A percentile compares a stretch with the other conserved stretches of the same genome.
Evolutionary conservation across 2,797 vertebrate genomes (phyloP).

Genomic region (Cheirogaleus major): DNA sequence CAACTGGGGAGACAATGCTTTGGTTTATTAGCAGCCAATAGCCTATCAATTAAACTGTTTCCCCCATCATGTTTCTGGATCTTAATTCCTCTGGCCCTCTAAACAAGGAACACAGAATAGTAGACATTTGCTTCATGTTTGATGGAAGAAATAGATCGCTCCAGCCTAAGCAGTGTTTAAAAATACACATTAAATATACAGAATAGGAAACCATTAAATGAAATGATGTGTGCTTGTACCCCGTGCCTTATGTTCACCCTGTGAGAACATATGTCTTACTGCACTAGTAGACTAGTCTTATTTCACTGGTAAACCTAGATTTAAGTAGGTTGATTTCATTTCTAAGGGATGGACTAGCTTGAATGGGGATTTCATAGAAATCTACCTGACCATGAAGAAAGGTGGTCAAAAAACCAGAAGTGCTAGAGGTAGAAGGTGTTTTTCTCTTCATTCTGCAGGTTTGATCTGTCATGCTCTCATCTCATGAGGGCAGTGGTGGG

Average conservation of each 20-base stretch:
- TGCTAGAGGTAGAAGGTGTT: neutral
- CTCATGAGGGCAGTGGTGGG: neutral
- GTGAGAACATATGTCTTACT: neutral
- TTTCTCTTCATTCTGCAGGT: neutral
- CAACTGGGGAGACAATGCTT: neutral
- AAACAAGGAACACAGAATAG: neutral
- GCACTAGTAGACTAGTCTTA: neutral
- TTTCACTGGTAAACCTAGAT: neutral
- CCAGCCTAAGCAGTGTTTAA: neutral
- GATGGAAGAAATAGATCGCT: neutral
- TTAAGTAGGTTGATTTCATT: neutral
- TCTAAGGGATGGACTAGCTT: neutral
- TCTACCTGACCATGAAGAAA: neutral
- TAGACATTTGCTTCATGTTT: neutral
- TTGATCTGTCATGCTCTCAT: neutral
- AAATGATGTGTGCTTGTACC: neutral
- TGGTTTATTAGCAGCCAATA: neutral
- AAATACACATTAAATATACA: neutral
- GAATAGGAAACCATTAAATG: neutral
- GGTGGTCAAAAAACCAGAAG: neutral
- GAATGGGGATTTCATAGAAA: neutral
- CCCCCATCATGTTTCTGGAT: neutral
- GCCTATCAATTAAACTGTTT: neutral
- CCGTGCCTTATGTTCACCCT: neutral
- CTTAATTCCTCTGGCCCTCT: neutral